These are phyloP conservation scores for Tachysurus vachellii DNA, from an alignment of 2,113 vertebrate species.

Conservation along the genomic window DNA sequence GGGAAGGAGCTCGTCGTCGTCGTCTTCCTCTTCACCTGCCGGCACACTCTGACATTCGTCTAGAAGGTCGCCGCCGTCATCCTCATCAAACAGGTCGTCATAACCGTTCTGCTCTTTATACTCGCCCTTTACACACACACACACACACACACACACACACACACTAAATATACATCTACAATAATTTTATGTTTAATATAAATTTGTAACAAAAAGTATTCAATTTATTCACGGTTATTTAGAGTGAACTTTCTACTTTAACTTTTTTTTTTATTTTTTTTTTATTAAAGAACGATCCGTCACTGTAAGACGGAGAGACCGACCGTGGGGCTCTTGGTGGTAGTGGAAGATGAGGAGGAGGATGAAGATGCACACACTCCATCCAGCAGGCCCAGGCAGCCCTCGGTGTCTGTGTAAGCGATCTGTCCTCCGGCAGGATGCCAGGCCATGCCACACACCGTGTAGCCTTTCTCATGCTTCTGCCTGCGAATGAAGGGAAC, in stretches of 20 bases:
- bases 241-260: neutral
- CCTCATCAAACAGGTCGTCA: conserved; percentile 85
- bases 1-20: conserved; percentile 66
- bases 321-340: conserved; percentile 60
- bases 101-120: conserved; percentile 70
- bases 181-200: too few relatives aligned
- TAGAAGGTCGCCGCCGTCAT: conserved; percentile 73
- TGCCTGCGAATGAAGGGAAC: conserved; percentile 71
- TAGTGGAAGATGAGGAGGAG: conserved; percentile 19
- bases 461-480: conserved; percentile 90
- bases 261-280: too few relatives aligned
- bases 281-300: neutral
- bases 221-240: neutral
- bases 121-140: neutral
- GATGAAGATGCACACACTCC: conserved; percentile 64
- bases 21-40: conserved; percentile 63
- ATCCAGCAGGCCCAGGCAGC: conserved; percentile 88
- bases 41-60: conserved; percentile 74
- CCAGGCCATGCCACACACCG: conserved; percentile 88
- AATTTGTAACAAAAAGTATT: neutral
- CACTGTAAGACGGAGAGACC: conserved; percentile 41
- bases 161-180: neutral
- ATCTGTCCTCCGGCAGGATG: conserved; percentile 81
- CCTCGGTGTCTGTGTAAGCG: conserved; percentile 90
- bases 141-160: conserved; percentile 5